phyloP scores from a whole-genome alignment of 2,797 vertebrate genomes.

The Antennarius maculatus region DNA sequence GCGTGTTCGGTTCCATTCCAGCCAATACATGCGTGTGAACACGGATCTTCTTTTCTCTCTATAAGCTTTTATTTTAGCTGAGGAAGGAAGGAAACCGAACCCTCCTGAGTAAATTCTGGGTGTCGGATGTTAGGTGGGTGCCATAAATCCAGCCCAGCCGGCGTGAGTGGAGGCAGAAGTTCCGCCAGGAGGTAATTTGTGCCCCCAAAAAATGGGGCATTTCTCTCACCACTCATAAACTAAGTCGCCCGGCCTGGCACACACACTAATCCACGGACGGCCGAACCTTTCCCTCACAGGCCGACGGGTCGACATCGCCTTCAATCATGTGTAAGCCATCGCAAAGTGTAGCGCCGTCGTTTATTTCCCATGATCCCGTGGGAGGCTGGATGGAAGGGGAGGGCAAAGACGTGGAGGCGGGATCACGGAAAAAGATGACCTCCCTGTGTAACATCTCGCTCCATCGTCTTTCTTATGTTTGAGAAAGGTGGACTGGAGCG shows the following conservation, averaged over 20 bases:
- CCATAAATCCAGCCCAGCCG: constrained; percentile 72
- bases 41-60: too few relatives aligned
- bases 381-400: constrained; percentile 45
- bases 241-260: constrained; percentile 62
- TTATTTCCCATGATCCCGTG: constrained; percentile 73
- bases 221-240: constrained; percentile 72
- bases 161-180: constrained; percentile 42
- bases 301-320: constrained; percentile 67
- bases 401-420: constrained; percentile 53
- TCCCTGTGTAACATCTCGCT: constrained; percentile 52
- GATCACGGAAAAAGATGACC: constrained; percentile 70
- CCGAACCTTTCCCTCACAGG: constrained; percentile 55
- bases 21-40: too few relatives aligned
- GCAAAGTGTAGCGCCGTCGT: constrained; percentile 62
- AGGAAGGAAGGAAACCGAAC: constrained; percentile 49
- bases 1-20: too few relatives aligned
- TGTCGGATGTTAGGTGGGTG: constrained; percentile 67
- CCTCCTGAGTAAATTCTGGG: constrained; percentile 67
- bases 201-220: constrained; percentile 61
- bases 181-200: constrained; percentile 70
- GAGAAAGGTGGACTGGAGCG: constrained; percentile 39
- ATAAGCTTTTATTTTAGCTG: constrained; percentile 6
- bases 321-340: constrained; percentile 80
- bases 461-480: constrained; percentile 35
- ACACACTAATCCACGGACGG: constrained; percentile 65